phyloP scores from a whole-genome alignment of 2,113 vertebrate genomes.

The Ammodytes marinus region DNA sequence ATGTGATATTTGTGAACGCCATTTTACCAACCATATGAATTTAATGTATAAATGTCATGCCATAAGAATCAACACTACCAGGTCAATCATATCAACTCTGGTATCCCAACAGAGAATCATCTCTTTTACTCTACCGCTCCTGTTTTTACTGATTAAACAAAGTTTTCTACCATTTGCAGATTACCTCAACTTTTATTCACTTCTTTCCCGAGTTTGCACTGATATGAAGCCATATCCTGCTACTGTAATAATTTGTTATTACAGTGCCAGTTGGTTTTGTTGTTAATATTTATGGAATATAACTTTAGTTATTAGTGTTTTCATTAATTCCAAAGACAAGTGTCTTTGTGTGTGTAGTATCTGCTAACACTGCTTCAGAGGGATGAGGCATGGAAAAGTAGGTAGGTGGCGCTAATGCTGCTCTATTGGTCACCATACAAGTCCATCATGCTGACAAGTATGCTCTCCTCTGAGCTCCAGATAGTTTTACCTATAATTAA shows the following conservation, averaged over 20 bases:
- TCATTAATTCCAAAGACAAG: not conserved
- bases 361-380: not conserved
- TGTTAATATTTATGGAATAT: not conserved
- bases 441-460: not conserved
- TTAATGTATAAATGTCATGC: slow-evolving; percentile 62
- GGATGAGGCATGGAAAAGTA: not conserved
- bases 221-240: slow-evolving; percentile 6
- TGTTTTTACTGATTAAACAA: slow-evolving; percentile 75
- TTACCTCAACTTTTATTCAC: slow-evolving; percentile 21
- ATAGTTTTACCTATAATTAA: not conserved
- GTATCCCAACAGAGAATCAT: slow-evolving; percentile 43
- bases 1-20: slow-evolving; percentile 55
- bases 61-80: slow-evolving; percentile 58
- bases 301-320: not conserved
- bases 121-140: slow-evolving; percentile 48
- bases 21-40: slow-evolving; percentile 51
- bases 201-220: not conserved
- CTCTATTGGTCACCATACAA: not conserved
- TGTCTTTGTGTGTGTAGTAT: not conserved
- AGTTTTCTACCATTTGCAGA: slow-evolving; percentile 70
- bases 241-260: not conserved
- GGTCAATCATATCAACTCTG: slow-evolving; percentile 53
- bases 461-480: not conserved
- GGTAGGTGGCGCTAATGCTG: slow-evolving; percentile 31
- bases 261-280: too few species aligned